These are phyloP conservation scores for Myiozetetes cayanensis DNA, from an alignment of 2,113 vertebrate species.

Conservation along the genomic window DNA sequence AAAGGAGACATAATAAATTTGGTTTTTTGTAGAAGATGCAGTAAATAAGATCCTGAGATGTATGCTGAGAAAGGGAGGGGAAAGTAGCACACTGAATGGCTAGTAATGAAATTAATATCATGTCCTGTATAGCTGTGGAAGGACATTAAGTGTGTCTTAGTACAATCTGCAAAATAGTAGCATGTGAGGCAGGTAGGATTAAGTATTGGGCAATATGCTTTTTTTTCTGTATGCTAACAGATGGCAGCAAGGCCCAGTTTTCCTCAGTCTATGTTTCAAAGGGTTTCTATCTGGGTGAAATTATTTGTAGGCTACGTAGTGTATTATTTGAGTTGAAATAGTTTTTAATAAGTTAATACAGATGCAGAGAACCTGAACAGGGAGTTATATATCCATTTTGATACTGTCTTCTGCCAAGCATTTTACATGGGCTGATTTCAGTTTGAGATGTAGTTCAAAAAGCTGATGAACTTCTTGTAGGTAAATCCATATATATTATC, in stretches of 20 bases:
- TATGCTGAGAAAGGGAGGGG: neutral
- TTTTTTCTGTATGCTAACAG: neutral
- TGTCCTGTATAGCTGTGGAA: neutral
- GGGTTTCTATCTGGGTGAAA: neutral
- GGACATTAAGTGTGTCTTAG: neutral
- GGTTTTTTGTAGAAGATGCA: neutral
- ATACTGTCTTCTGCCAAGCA: neutral
- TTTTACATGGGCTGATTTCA: neutral
- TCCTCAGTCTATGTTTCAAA: neutral
- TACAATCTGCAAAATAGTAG: neutral
- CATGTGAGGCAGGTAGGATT: neutral
- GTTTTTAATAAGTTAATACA: neutral
- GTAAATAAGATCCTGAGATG: neutral
- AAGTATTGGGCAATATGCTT: neutral
- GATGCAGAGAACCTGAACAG: neutral
- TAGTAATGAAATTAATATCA: neutral
- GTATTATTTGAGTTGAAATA: neutral
- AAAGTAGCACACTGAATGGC: neutral
- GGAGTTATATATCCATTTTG: neutral
- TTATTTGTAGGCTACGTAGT: neutral
- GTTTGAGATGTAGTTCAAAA: neutral
- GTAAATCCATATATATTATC: neutral
- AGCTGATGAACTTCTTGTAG: neutral
- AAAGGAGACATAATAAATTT: neutral
- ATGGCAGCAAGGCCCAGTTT: neutral